Percentiles rank a stretch among this genome's conserved stretches.
Conservation (phyloP, 37 sponge, comb jelly and placozoan species). For the Dysidea cf. avara region DNA sequence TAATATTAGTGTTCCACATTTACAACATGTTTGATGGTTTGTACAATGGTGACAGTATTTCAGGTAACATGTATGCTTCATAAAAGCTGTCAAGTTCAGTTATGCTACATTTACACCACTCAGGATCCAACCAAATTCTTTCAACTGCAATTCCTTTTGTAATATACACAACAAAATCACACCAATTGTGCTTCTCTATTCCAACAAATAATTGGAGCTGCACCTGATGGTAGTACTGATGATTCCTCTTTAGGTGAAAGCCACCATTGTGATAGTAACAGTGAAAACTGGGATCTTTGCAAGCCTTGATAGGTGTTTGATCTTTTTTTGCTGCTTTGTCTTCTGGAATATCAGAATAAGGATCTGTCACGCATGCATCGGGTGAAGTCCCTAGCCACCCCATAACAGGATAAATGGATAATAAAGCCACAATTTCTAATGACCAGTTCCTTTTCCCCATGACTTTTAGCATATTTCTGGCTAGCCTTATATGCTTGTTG, state of each 20-base stretch:
- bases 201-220: constrained; percentile 28
- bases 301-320: constrained; percentile 1
- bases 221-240: constrained; percentile 40
- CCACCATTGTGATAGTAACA: not conserved
- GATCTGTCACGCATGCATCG: too few relatives aligned
- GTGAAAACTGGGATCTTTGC: not conserved
- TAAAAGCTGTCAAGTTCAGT: constrained; percentile 25
- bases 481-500: constrained; percentile 1
- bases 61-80: constrained; percentile 25
- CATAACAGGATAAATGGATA: too few relatives aligned
- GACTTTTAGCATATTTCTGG: not conserved
- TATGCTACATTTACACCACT: constrained; percentile 16
- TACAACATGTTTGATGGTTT: constrained; percentile 31
- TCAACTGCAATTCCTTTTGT: constrained; percentile 22
- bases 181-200: constrained; percentile 15
- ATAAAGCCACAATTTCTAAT: too few relatives aligned
- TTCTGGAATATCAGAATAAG: not conserved
- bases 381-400: too few relatives aligned
- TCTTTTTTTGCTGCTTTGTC: not conserved
- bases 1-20: not conserved
- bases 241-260: constrained; percentile 10
- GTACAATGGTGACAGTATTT: constrained; percentile 13
- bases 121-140: constrained; percentile 5
- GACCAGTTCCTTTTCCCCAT: constrained; percentile 7
- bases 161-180: constrained; percentile 31